Evolutionary conservation across 2,113 vertebrate genomes (phyloP).

Genomic region (Phylloscopus trochilus): DNA sequence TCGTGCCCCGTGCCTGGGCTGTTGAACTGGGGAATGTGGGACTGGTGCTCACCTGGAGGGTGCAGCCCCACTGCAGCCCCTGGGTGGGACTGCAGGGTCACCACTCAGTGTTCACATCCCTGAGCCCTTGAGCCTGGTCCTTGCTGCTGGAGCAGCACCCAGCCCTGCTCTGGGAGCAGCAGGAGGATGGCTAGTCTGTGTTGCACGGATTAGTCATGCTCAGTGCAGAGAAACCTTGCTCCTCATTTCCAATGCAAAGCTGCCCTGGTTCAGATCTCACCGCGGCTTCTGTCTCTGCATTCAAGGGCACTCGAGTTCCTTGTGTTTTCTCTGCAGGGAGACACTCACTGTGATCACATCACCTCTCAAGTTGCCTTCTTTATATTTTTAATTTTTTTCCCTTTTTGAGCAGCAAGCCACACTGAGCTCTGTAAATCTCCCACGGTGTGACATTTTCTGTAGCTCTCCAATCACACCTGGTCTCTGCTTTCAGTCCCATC

Average conservation of each 20-base stretch:
- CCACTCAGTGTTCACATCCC: background rate
- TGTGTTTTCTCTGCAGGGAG: background rate
- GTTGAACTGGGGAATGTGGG: background rate
- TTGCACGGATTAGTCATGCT: background rate
- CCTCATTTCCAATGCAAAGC: conserved; percentile 1
- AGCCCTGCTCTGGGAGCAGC: background rate
- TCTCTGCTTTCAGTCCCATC: background rate
- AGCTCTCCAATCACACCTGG: background rate
- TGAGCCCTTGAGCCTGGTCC: background rate
- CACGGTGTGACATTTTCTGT: background rate
- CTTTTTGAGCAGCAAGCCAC: background rate
- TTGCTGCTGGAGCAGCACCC: background rate
- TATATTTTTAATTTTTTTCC: background rate
- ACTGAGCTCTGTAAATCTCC: background rate
- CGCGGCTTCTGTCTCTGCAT: background rate
- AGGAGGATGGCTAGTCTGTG: background rate
- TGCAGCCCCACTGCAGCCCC: rapidly evolving
- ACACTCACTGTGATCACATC: background rate
- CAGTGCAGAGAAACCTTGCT: background rate
- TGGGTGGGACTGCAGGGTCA: background rate
- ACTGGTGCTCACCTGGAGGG: background rate
- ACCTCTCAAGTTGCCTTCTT: background rate
- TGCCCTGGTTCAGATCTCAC: background rate
- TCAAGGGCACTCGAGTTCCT: background rate
- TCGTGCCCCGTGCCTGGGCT: rapidly evolving